Base-by-base conservation (phyloP, 2,113 vertebrate genomes). In the Cairina moschata region DNA sequence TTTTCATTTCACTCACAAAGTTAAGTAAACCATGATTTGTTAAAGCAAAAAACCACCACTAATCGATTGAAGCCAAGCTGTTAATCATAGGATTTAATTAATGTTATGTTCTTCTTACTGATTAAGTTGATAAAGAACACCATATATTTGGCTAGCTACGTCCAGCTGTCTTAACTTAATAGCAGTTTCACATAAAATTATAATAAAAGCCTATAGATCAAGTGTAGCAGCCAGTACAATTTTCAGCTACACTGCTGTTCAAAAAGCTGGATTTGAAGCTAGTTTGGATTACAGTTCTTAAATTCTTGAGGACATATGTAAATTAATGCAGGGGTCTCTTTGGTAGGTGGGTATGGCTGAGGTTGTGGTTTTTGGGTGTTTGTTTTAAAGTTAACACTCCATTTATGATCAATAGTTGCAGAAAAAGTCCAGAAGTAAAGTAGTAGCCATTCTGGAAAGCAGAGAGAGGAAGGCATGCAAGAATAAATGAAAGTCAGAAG, bases 401-500 rank as follows among this genome's bases (percentile, higher is more conserved):
- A 68, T 52, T 81, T 82, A 29, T 50, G n/a, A 91, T 9, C 14
- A 36, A 56, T 3, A 90, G 21, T 4, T 66, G 36, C 58, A 92
- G 34, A 80, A 46, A 42, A 88, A 54, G 20, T 44, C 58, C 40
- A 85, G 20, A 91, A 80, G 11, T 71, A 5, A 85, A 91, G 21
- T 48, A 31, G 40, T 2, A 5, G 7, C 40, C 48, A 13, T 52
- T 89, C 74, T 69, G 36, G 55, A 50, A 92, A 67, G 48, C 48
- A 82, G 36, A 65, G 6, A 90, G 38, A 68, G 13, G 31, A 84
- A 94, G 44, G 13, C 42, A 86, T 26, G 16, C 69, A 92, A 71
- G 36, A 91, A 34, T 28, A 93, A 90, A 32, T 38, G 25, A 88
- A 84, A 93, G 92, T 52, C 34, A 46, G 6, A 95, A 96, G 77